phyloP scores from a whole-genome alignment of 2,113 vertebrate genomes.

The Prunella fulvescens region DNA sequence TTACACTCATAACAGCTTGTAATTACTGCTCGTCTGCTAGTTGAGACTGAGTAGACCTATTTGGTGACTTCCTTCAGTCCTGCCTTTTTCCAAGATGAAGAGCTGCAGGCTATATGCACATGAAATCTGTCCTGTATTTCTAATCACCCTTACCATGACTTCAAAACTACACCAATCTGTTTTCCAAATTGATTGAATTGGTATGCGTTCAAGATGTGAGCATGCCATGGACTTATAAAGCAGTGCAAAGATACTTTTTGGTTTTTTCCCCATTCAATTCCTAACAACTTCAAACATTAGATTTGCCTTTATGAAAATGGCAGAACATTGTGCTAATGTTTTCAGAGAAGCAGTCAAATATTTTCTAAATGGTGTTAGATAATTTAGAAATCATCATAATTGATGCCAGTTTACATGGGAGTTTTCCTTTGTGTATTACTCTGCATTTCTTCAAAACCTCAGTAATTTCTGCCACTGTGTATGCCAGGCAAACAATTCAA shows the following conservation, averaged over 20 bases:
- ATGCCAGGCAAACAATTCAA: neutral
- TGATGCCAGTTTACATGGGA: neutral
- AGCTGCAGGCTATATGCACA: neutral
- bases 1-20: neutral
- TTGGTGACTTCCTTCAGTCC: neutral
- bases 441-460: neutral
- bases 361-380: neutral
- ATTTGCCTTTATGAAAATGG: conserved; percentile 6
- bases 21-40: neutral
- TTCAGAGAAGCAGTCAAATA: neutral
- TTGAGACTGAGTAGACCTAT: neutral
- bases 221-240: neutral
- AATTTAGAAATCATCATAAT: conserved; percentile 13
- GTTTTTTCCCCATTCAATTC: neutral
- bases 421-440: neutral
- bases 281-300: neutral
- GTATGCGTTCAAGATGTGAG: neutral
- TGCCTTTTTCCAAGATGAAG: neutral
- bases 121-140: neutral
- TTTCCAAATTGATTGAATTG: neutral
- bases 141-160: neutral
- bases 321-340: neutral
- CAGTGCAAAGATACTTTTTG: neutral
- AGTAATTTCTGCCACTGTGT: neutral
- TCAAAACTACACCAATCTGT: neutral